Conservation (phyloP, 2,113 vertebrate species). For the Cercopithecus mona region DNA sequence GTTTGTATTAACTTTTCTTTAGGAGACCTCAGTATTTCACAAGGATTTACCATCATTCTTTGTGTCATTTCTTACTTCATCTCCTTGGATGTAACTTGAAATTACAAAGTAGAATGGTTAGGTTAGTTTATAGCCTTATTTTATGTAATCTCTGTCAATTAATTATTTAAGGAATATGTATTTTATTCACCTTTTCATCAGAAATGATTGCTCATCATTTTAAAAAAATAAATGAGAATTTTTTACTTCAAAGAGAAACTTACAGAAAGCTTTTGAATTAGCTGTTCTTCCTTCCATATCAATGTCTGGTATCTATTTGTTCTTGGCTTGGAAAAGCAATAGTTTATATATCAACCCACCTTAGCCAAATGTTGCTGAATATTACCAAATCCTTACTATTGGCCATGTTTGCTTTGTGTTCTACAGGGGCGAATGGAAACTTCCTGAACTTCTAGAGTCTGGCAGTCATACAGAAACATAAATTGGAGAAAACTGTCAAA, state of each 20-base stretch:
- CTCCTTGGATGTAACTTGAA: neutral
- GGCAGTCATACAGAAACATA: neutral
- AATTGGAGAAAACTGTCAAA: neutral
- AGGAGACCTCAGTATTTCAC: neutral
- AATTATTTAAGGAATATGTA: neutral
- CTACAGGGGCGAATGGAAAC: neutral
- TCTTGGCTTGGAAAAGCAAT: neutral
- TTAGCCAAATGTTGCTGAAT: neutral
- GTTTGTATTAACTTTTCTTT: neutral
- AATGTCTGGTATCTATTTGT: neutral
- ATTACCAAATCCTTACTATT: neutral
- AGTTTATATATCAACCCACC: neutral
- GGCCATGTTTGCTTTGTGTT: neutral
- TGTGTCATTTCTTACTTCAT: neutral
- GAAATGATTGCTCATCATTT: neutral
- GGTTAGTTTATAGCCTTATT: neutral
- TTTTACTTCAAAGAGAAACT: neutral
- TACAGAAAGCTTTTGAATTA: neutral
- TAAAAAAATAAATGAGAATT: neutral
- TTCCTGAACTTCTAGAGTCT: neutral
- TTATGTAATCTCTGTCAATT: neutral
- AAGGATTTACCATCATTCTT: neutral
- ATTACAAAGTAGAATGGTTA: neutral
- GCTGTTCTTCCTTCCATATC: neutral
- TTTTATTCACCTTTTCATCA: slow-evolving; percentile 6